phyloP scores from a whole-genome alignment of 2,888 invertebrate species.

The Chromoteleia sp. region DNA sequence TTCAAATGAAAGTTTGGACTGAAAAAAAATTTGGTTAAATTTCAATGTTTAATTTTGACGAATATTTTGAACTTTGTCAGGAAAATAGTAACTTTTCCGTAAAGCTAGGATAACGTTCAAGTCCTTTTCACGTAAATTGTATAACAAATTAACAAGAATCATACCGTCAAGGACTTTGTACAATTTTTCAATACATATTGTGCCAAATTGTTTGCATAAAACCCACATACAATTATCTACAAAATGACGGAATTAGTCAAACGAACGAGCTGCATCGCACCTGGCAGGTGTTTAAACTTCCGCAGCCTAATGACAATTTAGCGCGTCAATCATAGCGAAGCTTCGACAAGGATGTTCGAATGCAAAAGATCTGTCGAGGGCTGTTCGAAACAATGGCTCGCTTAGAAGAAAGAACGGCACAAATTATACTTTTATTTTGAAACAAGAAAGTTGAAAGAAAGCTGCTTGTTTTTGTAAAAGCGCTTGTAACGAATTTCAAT shows the following conservation, averaged over 20 bases:
- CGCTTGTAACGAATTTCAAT: constrained; percentile 4
- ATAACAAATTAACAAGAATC: too few relatives aligned
- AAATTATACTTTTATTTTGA: constrained; percentile 10
- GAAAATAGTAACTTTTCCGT: too few relatives aligned
- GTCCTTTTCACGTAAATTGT: too few relatives aligned
- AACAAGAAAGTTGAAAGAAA: not conserved
- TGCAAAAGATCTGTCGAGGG: constrained; percentile 6
- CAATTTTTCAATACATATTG: constrained; percentile 2
- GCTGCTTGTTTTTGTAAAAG: too few relatives aligned
- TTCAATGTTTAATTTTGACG: too few relatives aligned
- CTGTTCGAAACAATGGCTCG: not conserved
- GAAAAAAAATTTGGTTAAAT: too few relatives aligned
- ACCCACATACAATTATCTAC: constrained; percentile 6
- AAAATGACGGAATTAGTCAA: constrained; percentile 15
- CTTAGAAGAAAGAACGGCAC: not conserved
- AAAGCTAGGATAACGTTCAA: too few relatives aligned
- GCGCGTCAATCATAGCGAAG: constrained; percentile 9
- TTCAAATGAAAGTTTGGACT: too few relatives aligned
- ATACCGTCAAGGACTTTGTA: too few relatives aligned
- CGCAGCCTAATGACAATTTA: constrained; percentile 26
- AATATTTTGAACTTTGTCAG: too few relatives aligned
- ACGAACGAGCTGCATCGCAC: not conserved
- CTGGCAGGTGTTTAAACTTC: constrained; percentile 23
- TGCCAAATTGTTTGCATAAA: constrained; percentile 15
- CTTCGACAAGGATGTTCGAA: not conserved